Conservation (phyloP, 53 echinoderm and acorn worm species). For the Arbacia lixula region DNA sequence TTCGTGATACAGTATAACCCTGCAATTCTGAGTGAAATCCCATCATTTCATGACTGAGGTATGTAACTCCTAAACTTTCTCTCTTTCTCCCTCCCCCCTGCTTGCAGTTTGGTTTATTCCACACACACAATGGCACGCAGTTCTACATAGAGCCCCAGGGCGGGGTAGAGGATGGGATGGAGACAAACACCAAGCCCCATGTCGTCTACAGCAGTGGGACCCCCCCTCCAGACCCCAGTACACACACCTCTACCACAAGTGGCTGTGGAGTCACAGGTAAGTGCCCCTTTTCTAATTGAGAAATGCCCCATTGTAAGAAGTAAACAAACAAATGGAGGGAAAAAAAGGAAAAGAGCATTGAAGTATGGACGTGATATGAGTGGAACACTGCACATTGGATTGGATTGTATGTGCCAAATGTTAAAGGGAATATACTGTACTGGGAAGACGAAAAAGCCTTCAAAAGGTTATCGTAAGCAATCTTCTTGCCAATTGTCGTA, state of each 20-base stretch:
- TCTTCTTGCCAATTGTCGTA: too few relatives aligned
- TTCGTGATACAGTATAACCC: too few relatives aligned
- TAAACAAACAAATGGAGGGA: background rate
- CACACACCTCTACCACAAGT: slow-evolving; percentile 8
- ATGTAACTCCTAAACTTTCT: too few relatives aligned
- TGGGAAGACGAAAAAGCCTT: too few relatives aligned
- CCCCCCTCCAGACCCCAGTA: slow-evolving; percentile 23
- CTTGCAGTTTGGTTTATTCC: slow-evolving; percentile 40
- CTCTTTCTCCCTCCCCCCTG: background rate
- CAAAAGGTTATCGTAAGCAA: too few relatives aligned
- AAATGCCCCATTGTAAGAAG: background rate
- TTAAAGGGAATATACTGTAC: too few relatives aligned
- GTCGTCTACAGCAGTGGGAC: slow-evolving; percentile 31
- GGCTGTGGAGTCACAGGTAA: slow-evolving; percentile 51
- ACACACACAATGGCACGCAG: slow-evolving; percentile 56
- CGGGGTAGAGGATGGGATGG: background rate
- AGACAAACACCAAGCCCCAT: slow-evolving; percentile 44
- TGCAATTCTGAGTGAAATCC: too few relatives aligned
- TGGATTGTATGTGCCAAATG: too few relatives aligned
- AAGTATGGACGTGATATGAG: too few relatives aligned
- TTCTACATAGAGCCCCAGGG: slow-evolving; percentile 47
- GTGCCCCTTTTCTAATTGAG: background rate
- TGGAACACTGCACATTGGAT: too few relatives aligned
- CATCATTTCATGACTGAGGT: too few relatives aligned
- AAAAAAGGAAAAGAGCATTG: background rate